Base-by-base conservation (phyloP, 2,797 vertebrate species). In the Pseudomugil tenellus region DNA sequence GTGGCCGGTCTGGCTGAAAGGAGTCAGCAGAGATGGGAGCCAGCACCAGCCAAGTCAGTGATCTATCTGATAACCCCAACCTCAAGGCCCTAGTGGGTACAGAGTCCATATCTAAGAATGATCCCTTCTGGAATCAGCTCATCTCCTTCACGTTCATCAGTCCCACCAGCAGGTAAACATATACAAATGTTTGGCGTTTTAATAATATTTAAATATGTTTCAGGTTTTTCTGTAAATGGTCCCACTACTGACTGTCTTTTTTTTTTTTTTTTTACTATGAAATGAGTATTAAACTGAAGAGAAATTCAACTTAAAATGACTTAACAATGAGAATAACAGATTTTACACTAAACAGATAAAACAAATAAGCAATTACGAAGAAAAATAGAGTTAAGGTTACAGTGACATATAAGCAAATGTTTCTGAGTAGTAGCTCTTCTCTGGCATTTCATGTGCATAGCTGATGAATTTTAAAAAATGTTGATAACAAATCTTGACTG, bases 61-160 rank as follows among this genome's bases (percentile, higher is more conserved):
- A 98, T 76, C 95, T 99, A 84, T 94, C 96, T 0, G 94, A 96
- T 70, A 99, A 98, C 25, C 92, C 95, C 34, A 98, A 95, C 87
- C 92, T 99, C 32, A 94, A 94, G 67, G 93, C 93, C 70, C 87
- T 99, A 52, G 95, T 97, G 8, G 97, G 97, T 73, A 91, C 94
- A 0, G 95, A 97, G 63, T 86, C 95, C 29, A 93, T 99, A 82
- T 98, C 97, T 0, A 96, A 96, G 88, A 99, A 99, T 63, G 98
- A 98, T 74, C 98, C 98, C 0, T 99, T 99, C 91, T 99, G 98
- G 98, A 99, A 99, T 87, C 98, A 99, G 87, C 96, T 99, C 70
- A 96, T 99, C 74, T 99, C 98, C 0, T 99, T 99, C 79, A 97
- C 96, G 57, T 97, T 99, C 77, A 95, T 95, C 56, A 94, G 97